Evolutionary conservation across 2,797 vertebrate species (phyloP).

Genomic region (Sebastes taczanowskii): DNA sequence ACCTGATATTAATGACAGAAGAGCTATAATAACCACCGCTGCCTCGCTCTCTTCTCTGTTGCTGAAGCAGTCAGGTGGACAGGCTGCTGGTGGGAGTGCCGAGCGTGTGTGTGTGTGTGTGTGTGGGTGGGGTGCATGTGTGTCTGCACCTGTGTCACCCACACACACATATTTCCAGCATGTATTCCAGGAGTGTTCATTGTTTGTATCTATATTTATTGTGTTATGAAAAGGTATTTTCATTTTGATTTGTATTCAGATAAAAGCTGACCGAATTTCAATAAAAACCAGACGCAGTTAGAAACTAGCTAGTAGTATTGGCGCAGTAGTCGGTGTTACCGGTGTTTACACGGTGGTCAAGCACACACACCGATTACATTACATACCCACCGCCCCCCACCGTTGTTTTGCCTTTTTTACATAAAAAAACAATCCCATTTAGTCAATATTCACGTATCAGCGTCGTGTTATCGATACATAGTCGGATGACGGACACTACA

Average conservation of each 20-base stretch:
- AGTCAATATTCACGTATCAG: no score
- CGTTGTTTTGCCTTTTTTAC: no score
- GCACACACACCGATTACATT: no score
- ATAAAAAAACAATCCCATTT: no score
- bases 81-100: slow-evolving; percentile 20
- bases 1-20: slow-evolving; percentile 74
- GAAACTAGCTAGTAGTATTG: not conserved
- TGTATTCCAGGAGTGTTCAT: not conserved
- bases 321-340: no score
- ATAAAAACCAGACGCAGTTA: not conserved
- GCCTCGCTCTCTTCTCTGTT: slow-evolving; percentile 20
- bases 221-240: not conserved
- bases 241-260: not conserved
- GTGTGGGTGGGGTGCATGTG: not conserved
- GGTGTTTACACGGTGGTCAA: no score
- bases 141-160: slow-evolving; percentile 31
- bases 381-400: no score
- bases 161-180: not conserved
- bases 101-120: slow-evolving; percentile 23
- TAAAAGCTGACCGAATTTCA: not conserved
- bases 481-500: no score
- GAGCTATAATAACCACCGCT: slow-evolving; percentile 60
- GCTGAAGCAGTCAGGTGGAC: slow-evolving; percentile 37
- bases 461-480: no score
- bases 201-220: not conserved